Evolutionary conservation across 2,888 invertebrate species (phyloP).

Genomic region (Thymelicus lineola): DNA sequence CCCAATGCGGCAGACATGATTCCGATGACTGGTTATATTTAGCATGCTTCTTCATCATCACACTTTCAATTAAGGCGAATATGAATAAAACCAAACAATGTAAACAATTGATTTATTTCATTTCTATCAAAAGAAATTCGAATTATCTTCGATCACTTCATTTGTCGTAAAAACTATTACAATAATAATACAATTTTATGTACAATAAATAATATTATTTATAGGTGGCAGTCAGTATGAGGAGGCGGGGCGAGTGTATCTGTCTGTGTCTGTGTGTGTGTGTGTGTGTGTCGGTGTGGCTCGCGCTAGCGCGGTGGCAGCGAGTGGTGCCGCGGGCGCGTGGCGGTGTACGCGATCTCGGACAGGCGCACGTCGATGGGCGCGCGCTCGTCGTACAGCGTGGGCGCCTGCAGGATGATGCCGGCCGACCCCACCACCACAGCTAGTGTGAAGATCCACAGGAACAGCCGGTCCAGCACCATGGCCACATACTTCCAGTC

Average conservation of each 20-base stretch:
- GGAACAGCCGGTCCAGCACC: slow-evolving; percentile 98
- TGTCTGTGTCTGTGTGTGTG: too few species aligned
- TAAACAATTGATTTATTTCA: slow-evolving; percentile 78
- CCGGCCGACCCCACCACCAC: slow-evolving; percentile 97
- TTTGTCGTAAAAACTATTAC: slow-evolving; percentile 77
- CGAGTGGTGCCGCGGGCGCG: slow-evolving; percentile 88
- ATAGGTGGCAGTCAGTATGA: slow-evolving; percentile 30
- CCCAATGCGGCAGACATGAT: too few species aligned
- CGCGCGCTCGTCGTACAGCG: slow-evolving; percentile 95
- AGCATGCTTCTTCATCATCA: too few species aligned
- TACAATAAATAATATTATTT: slow-evolving; percentile 55
- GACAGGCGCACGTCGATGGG: slow-evolving; percentile 95
- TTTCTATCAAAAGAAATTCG: slow-evolving; percentile 84
- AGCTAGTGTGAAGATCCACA: slow-evolving; percentile 98
- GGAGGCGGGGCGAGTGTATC: slow-evolving; percentile 38
- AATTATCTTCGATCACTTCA: slow-evolving; percentile 73
- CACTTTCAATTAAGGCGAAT: background rate
- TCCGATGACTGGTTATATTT: too few species aligned
- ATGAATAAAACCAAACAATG: slow-evolving; percentile 46
- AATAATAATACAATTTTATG: slow-evolving; percentile 56
- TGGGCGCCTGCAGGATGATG: slow-evolving; percentile 97
- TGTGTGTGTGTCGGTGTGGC: too few species aligned
- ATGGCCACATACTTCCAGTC: slow-evolving; percentile 99
- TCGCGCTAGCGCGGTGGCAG: slow-evolving; percentile 42
- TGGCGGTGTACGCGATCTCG: slow-evolving; percentile 95